Percentiles rank a stretch among this genome's conserved stretches.
Conservation (phyloP, 1,140 invertebrate species). For the Eueides isabella region DNA sequence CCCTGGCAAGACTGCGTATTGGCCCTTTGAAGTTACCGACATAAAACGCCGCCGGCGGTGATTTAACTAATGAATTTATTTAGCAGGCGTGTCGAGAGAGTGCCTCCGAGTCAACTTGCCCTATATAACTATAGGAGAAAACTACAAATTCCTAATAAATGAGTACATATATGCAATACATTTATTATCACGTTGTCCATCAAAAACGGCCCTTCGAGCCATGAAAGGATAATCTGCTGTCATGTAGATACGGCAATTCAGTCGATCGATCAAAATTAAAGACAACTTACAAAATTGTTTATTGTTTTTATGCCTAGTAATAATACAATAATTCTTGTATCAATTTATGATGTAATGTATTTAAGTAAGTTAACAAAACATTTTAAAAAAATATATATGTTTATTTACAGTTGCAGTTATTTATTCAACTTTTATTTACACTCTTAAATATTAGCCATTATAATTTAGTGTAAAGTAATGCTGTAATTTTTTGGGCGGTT, state of each 20-base stretch:
- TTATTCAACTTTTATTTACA: too few relatives aligned
- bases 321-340: background rate
- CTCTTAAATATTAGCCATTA: too few relatives aligned
- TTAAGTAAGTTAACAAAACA: background rate
- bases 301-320: constrained; percentile 14
- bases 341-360: background rate
- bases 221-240: constrained; percentile 32
- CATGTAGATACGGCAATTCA: constrained; percentile 27
- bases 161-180: constrained; percentile 16
- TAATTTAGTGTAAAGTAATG: too few relatives aligned
- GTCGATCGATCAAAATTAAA: constrained; percentile 41
- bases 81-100: constrained; percentile 72
- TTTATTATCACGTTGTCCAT: constrained; percentile 32
- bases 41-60: constrained; percentile 81
- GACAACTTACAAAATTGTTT: constrained; percentile 37
- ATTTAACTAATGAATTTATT: constrained; percentile 84
- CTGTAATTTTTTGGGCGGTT: too few relatives aligned
- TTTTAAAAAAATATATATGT: too few relatives aligned
- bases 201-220: constrained; percentile 40
- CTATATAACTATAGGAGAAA: constrained; percentile 44
- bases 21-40: constrained; percentile 81
- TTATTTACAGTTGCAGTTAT: too few relatives aligned
- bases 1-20: constrained; percentile 67
- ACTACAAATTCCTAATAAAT: constrained; percentile 38
- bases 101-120: constrained; percentile 56